Base-by-base conservation (phyloP, 2,888 invertebrate genomes). In the Cephus nigrinus region DNA sequence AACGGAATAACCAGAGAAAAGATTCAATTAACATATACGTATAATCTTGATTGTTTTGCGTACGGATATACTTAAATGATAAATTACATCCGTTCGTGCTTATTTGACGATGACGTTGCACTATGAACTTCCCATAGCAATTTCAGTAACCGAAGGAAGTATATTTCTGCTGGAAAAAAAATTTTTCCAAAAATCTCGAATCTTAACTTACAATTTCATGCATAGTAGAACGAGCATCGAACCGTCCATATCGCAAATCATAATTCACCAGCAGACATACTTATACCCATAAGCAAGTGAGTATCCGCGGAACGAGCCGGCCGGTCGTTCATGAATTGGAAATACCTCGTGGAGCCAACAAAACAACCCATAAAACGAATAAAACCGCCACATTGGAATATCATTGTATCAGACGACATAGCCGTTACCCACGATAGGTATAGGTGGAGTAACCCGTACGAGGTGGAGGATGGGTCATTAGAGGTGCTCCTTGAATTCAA, bases 311-410 rank as follows among this genome's bases (percentile, higher is more conserved):
- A 81, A 82, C 80, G 82, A 80, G 78, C 74, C 76, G 73, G 75
- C 83, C 82, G 85, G 86, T 89, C 89, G 87, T 89, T 89, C 89
- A 89, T 90, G 90, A 90, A 90, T 90, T 90, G 89, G 88, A 90
- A 90, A 90, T 90, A 86, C 84, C 85, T 86, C 84, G 85, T 83
- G 84, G 83, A 83, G 85, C 84, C 86, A 86, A 86, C 86, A 87
- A 89, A 90, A 90, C 88, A 89, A 86, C 85, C 85, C 86, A 85
- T 88, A 87, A 88, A 87, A 86, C 82, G 83, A 86, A 90, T 89
- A 86, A 89, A 88, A 88, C 85, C 86, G 85, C 84, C 83, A 85
- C 85, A 87, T 83, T 83, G 86, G 80, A 84, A 85, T 85, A 85
- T 85, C 88, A 86, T 87, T 84, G 82, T 82, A 80, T 75, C 79